A percentile compares a stretch with the other conserved stretches of the same genome.
phyloP scores from a whole-genome alignment of 2,888 invertebrate genomes.

The Leucophenga montana region DNA sequence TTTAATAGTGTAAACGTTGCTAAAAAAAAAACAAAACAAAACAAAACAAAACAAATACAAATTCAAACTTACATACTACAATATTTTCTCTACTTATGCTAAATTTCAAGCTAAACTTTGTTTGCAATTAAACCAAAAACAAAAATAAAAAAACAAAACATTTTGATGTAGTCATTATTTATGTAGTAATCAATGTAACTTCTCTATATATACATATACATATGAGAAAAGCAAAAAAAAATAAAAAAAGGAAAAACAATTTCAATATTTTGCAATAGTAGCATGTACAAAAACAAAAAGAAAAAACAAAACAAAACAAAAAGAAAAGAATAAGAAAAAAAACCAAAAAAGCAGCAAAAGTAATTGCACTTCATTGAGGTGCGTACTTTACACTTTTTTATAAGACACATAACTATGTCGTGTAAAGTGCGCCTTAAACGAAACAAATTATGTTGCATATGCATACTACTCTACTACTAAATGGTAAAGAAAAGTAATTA shows the following conservation, averaged over 20 bases:
- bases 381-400: background rate
- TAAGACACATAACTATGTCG: background rate
- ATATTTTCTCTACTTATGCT: constrained; percentile 7
- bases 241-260: background rate
- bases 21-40: background rate
- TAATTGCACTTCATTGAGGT: background rate
- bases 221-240: constrained; percentile 2
- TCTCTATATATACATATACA: constrained; percentile 28
- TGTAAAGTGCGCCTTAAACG: too few species aligned
- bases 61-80: constrained; percentile 29
- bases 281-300: constrained; percentile 23
- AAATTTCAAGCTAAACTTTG: constrained; percentile 2
- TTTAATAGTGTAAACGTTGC: constrained; percentile 29
- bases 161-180: constrained; percentile 20
- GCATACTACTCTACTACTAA: constrained; percentile 17
- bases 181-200: constrained; percentile 40
- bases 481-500: constrained; percentile 42
- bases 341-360: background rate
- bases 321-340: background rate
- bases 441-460: background rate
- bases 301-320: background rate
- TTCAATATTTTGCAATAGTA: constrained; percentile 24
- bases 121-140: background rate
- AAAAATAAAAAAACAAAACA: background rate
- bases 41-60: constrained; percentile 52